These are phyloP conservation scores for Sebastes cheni DNA, from an alignment of 2,797 vertebrate species.

Conservation along the genomic window DNA sequence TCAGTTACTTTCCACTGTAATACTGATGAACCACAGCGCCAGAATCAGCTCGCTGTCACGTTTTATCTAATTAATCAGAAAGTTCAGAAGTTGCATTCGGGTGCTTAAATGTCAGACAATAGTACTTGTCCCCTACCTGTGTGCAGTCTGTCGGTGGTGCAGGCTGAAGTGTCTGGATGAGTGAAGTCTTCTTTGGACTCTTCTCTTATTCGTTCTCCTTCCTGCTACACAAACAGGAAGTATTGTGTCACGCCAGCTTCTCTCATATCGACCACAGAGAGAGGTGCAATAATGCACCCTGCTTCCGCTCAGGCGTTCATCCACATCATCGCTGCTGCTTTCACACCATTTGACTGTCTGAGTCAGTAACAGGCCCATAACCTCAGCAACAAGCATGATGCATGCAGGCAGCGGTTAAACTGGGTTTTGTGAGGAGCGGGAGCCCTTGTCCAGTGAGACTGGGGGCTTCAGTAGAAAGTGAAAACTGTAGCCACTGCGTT, in stretches of 20 bases:
- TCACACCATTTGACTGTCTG: not conserved
- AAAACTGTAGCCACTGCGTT: not conserved
- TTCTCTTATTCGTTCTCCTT: slow-evolving; percentile 79
- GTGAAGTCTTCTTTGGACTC: slow-evolving; percentile 62
- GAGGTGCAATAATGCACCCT: slow-evolving; percentile 58
- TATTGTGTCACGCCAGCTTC: slow-evolving; percentile 64
- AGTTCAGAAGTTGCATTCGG: not conserved
- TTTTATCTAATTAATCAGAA: not conserved
- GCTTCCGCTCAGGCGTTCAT: slow-evolving; percentile 55
- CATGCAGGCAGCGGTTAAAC: not conserved
- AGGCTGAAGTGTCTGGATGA: slow-evolving; percentile 39
- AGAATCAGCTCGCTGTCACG: not conserved
- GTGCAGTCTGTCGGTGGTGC: slow-evolving; percentile 34
- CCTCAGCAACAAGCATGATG: not conserved
- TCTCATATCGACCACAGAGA: slow-evolving; percentile 66
- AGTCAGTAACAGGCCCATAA: not conserved
- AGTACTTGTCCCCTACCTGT: slow-evolving; percentile 58
- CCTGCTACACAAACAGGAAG: slow-evolving; percentile 96
- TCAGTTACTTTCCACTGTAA: not conserved
- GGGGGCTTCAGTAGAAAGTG: not conserved
- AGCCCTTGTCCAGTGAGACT: not conserved
- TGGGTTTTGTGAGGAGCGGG: not conserved
- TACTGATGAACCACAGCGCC: not conserved
- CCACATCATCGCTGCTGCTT: slow-evolving; percentile 21
- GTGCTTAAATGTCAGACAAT: not conserved